Base-by-base conservation (phyloP, 2,797 vertebrate genomes). In the Halcyon leucocephala region DNA sequence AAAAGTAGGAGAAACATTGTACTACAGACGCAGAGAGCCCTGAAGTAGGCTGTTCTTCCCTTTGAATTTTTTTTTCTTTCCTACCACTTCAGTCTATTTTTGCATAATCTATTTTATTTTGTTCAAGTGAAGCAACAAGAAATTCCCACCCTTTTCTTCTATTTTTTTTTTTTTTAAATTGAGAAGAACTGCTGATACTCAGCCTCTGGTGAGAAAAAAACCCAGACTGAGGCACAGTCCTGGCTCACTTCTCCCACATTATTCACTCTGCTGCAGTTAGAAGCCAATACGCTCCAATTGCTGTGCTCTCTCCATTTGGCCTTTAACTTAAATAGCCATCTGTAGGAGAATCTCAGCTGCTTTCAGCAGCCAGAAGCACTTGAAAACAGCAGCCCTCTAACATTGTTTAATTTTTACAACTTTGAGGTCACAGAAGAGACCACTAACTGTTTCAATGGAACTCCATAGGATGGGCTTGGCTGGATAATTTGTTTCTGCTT, bases 371-470 rank as follows among this genome's bases (percentile, higher is more conserved):
- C 92, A 94, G 86, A 94, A 95, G 93, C 88, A 80, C 92, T 97
- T 95, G 86, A 94, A 97, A 96, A 94, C 81, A 91, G 81, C 83
- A 94, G 57, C 42, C 61, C 49, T 42, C 89, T 88, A 90, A 94
- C 91, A 94, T 60, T 93, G 91, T 96, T 97, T 94, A 83, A 93
- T 90, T 96, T 96, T 93, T 95, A 96, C 86, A 86, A 72, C 85
- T 95, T 54, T 83, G 84, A 96, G 96, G 89, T 95, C 95, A 93
- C 10, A 4, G 85, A 91, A 95, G 74, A 96, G 89, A 96, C 95
- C 95, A 55, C 95, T 96, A 88, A 95, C 95, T 88, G 77, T 84
- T 94, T 93, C 94, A 96, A 77, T 96, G 93, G 93, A 91, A 90
- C 80, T 90, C 93, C 89, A 94, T 94, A 95, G 77, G 94, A 96